Evolutionary conservation across 2,888 invertebrate genomes (phyloP), one percentile per base, ranked within the genome.

Genomic region (Drosophila parthenogenetica): DNA sequence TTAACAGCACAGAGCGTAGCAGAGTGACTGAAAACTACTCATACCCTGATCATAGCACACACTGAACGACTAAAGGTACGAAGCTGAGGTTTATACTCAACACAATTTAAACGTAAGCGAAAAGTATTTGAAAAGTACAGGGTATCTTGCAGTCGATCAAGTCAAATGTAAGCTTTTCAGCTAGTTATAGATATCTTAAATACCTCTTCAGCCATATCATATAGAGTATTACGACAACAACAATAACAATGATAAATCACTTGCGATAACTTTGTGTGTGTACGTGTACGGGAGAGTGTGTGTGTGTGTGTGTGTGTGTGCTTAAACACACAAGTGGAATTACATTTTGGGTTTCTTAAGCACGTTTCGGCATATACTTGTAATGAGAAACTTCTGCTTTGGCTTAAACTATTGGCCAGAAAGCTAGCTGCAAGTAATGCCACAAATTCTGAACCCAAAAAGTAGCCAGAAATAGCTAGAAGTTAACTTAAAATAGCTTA

Each of bases 281-380:
- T 45, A 10, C 13, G 43, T 55, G 55, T 48, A 61, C 51, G 69
- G 54, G 65, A 46, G 49, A 45, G 57, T 57, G 46, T 37, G 35
- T 51, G 50, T 37, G 45, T 50, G 51, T 46, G 35, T 45, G 29
- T 46, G 45, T 65, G 29, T 37, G 51, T 63, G 60, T 42, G 60
- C 63, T 64, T 87, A 87, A 86, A 88, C 82, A 79, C 80, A 68
- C 83, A 82, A 86, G 82, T 77, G 87, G 87, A 69, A 83, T 88
- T 83, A 83, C 75, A 79, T 74, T 78, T 80, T 66, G 73, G 75
- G 71, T 71, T 75, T 73, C 75, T 69, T 60, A 78, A 71, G 71
- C 54, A 72, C 69, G 59, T 70, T 68, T 64, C 46, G 65, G 79
- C 65, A 73, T 45, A 77, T 53, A 78, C 54, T 85, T 75, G 69